Conservation (phyloP, 2,888 invertebrate species). For the Dicyrtomina minuta region DNA sequence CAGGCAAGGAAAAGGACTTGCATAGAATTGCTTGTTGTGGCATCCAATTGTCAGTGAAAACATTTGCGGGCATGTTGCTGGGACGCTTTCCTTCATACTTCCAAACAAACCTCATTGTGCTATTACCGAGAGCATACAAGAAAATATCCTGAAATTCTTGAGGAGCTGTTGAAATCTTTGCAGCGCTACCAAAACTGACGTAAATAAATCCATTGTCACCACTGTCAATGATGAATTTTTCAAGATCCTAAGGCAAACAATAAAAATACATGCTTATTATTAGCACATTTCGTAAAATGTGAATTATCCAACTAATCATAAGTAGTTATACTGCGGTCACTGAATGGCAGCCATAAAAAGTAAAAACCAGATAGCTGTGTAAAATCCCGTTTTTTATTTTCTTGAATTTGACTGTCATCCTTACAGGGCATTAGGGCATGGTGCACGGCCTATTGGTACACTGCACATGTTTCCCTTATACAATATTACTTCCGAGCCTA, state of each 20-base stretch:
- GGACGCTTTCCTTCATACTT: constrained; percentile 42
- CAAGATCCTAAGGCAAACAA: constrained; percentile 37
- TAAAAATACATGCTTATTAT: no score
- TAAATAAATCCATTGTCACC: constrained; percentile 47
- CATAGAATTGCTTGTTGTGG: constrained; percentile 45
- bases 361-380: no score
- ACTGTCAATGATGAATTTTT: constrained; percentile 41
- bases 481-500: no score
- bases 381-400: no score
- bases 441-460: no score
- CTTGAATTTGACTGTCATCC: no score
- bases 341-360: no score
- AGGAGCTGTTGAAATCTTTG: constrained; percentile 44
- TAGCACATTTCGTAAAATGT: no score
- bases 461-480: no score
- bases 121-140: constrained; percentile 16
- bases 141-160: constrained; percentile 30
- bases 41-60: constrained; percentile 40
- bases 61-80: constrained; percentile 38
- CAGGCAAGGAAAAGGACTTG: not conserved
- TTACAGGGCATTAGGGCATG: no score
- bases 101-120: constrained; percentile 37
- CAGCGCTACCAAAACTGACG: constrained; percentile 49
- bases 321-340: no score
- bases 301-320: no score